These are phyloP conservation scores for Onychostruthus taczanowskii DNA, from an alignment of 2,113 vertebrate genomes.

Conservation along the genomic window DNA sequence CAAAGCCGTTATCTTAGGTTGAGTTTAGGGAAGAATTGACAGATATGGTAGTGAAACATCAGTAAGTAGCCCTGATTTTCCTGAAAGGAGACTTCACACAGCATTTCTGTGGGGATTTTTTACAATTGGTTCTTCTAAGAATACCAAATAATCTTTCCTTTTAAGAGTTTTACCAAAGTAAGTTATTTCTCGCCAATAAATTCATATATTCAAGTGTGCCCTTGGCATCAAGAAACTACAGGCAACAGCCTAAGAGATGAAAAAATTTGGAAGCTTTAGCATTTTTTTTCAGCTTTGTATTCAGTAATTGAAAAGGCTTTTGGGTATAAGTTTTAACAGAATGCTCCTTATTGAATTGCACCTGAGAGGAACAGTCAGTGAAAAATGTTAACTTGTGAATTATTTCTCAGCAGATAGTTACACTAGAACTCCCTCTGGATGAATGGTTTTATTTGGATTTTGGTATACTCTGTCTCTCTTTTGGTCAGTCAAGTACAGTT, in stretches of 20 bases:
- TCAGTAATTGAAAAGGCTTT: neutral
- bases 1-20: neutral
- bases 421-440: neutral
- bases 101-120: neutral
- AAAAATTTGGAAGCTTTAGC: neutral
- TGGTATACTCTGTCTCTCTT: conserved; percentile 18
- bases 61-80: neutral
- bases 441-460: neutral
- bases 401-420: conserved; percentile 48
- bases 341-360: neutral
- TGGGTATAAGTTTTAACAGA: neutral
- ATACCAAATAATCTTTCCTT: neutral
- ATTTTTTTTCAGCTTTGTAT: neutral
- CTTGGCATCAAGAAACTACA: neutral
- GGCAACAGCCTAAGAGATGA: neutral
- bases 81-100: neutral
- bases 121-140: neutral
- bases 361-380: neutral
- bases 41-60: neutral
- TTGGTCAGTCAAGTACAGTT: neutral
- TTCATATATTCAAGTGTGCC: neutral
- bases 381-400: conserved; percentile 51
- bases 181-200: neutral
- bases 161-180: neutral
- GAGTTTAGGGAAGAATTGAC: neutral